Evolutionary conservation across 1,140 invertebrate species (phyloP), one percentile per base, ranked within the genome.

Genomic region (Episyrphus balteatus): DNA sequence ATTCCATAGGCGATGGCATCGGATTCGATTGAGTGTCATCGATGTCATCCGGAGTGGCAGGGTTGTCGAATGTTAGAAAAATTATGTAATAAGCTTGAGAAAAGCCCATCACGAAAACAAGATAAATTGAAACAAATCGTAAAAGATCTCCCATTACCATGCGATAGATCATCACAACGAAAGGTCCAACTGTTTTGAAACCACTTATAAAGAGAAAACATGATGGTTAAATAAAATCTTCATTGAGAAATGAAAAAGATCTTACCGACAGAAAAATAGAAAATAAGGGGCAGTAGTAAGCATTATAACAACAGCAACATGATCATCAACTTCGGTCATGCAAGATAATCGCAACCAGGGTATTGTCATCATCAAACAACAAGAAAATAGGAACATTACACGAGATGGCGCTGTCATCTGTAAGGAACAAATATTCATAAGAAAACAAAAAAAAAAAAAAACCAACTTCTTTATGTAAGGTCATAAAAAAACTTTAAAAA

Each of bases 81-180:
- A 94, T 91, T 26, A 93, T 84, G 60, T 92, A 94, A 56, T 89
- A 94, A 0, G 91, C 89, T 87, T 98, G 94, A 13, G 94, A 94
- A 67, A 98, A 98, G 51, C 94, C 94, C 79, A 97, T 84, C 0
- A 98, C 88, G 62, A 99, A 98, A 1, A 99, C 90, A 38, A 92
- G 71, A 67, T 98, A 98, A 59, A 99, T 98, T 26, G 84, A 87
- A 36, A 94, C 91, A 70, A 98, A 99, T 55, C 94, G 77, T 8
- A 97, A 70, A 14, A 99, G 70, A 72, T 99, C 95, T 50, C 91
- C 92, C 75, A 88, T 87, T 17, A 99, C 86, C 91, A 99, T 99
- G 53, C 92, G 81, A 70, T 99, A 98, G 52, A 98, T 95, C 95
- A 98, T 99, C 44, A 97, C 92, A 6, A 99, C 94, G 79, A 98